Evolutionary conservation across 2,888 invertebrate genomes (phyloP).

Genomic region (Danaus chrysippus): DNA sequence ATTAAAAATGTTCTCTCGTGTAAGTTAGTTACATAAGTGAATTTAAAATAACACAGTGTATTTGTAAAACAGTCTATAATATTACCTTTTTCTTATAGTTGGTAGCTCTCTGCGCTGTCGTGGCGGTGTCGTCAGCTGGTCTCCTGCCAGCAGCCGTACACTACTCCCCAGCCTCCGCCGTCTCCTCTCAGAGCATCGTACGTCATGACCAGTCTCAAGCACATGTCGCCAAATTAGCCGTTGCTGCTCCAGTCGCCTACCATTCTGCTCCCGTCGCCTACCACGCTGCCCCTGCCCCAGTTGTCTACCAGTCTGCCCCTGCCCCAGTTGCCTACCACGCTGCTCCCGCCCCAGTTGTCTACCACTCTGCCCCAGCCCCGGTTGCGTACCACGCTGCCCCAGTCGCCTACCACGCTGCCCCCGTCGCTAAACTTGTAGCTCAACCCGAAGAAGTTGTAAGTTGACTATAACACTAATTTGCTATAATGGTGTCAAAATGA

Average conservation of each 20-base stretch:
- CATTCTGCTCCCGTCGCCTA: conserved; percentile 53
- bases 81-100: conserved; percentile 8
- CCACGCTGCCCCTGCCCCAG: conserved; percentile 40
- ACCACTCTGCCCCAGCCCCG: conserved; percentile 37
- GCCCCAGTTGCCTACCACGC: conserved; percentile 35
- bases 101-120: conserved; percentile 36
- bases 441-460: conserved; percentile 39
- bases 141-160: conserved; percentile 50
- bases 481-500: no score
- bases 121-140: conserved; percentile 42
- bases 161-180: conserved; percentile 45
- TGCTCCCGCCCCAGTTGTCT: conserved; percentile 31
- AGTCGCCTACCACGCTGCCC: no score
- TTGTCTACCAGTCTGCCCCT: conserved; percentile 37
- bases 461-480: conserved; percentile 4
- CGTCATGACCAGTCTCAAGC: conserved; percentile 44
- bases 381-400: conserved; percentile 51
- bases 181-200: conserved; percentile 51
- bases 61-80: no score
- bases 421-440: conserved; percentile 41
- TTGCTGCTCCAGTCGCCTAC: conserved; percentile 53
- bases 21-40: no score
- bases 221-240: conserved; percentile 16
- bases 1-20: no score
- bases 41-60: no score